A percentile compares a stretch with the other conserved stretches of the same genome.
Conservation (phyloP, 2,797 vertebrate species). For the Sebastes matsubarae region DNA sequence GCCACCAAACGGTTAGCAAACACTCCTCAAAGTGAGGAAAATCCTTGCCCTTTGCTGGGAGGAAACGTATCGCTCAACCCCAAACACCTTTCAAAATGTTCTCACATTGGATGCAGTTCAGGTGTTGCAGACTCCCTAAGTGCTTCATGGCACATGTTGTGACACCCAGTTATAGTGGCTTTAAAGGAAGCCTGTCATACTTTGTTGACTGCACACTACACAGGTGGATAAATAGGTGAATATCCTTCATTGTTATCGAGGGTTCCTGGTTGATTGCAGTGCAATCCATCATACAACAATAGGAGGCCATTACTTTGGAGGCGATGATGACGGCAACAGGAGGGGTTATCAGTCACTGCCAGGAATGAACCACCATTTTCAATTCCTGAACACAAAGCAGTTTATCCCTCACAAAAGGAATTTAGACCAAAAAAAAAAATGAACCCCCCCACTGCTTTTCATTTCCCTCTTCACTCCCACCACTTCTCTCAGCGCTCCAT, state of each 20-base stretch:
- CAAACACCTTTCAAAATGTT: constrained; percentile 8
- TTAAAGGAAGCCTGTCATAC: neutral
- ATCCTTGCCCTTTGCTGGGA: neutral
- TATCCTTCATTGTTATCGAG: neutral
- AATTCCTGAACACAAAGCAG: neutral
- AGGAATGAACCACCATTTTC: neutral
- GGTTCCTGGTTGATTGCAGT: neutral
- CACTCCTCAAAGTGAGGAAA: neutral
- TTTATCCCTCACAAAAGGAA: constrained; percentile 13
- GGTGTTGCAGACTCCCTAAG: neutral
- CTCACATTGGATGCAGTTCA: neutral
- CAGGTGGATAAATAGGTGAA: neutral
- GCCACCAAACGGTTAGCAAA: neutral
- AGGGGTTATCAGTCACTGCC: constrained; percentile 13
- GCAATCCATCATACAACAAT: constrained; percentile 7
- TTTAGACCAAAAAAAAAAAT: neutral
- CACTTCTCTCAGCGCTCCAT: neutral
- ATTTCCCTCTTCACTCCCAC: neutral
- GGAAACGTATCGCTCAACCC: neutral
- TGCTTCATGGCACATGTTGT: neutral
- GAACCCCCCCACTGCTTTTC: neutral
- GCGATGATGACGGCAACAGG: neutral
- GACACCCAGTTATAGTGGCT: neutral
- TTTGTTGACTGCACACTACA: neutral
- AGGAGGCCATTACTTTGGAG: constrained; percentile 23